Conservation (phyloP, 2,888 invertebrate genomes). For the Apoderus coryli region DNA sequence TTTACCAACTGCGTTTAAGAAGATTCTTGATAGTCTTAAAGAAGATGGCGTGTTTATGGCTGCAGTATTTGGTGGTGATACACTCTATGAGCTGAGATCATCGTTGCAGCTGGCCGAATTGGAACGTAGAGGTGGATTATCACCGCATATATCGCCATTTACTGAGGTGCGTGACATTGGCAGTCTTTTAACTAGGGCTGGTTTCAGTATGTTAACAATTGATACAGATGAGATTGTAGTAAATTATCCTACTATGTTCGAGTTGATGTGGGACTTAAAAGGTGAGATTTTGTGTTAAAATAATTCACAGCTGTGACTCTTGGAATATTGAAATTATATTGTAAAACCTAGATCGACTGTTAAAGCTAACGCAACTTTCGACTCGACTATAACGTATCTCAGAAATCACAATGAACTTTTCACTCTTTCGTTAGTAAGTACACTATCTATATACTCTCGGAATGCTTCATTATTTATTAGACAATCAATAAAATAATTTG, state of each 20-base stretch:
- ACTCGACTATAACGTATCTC: too few species aligned
- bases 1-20: constrained; percentile 70
- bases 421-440: too few species aligned
- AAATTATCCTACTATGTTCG: constrained; percentile 83
- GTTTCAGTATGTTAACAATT: constrained; percentile 84
- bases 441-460: too few species aligned
- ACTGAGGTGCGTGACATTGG: constrained; percentile 78
- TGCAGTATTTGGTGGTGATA: constrained; percentile 90
- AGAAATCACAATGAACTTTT: too few species aligned
- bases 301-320: constrained; percentile 2
- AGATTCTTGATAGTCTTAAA: constrained; percentile 54
- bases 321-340: too few species aligned
- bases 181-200: constrained; percentile 66
- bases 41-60: constrained; percentile 90
- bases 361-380: too few species aligned
- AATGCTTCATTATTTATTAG: too few species aligned
- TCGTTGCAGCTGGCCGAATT: constrained; percentile 87
- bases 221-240: constrained; percentile 87
- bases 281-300: constrained; percentile 32
- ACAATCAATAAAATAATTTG: too few species aligned
- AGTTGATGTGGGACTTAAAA: constrained; percentile 86
- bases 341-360: constrained; percentile 1
- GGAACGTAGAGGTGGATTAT: constrained; percentile 79
- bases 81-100: constrained; percentile 77
- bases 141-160: constrained; percentile 87